Evolutionary conservation across 2,113 vertebrate genomes (phyloP).

Genomic region (Psittacula cyanocephala): DNA sequence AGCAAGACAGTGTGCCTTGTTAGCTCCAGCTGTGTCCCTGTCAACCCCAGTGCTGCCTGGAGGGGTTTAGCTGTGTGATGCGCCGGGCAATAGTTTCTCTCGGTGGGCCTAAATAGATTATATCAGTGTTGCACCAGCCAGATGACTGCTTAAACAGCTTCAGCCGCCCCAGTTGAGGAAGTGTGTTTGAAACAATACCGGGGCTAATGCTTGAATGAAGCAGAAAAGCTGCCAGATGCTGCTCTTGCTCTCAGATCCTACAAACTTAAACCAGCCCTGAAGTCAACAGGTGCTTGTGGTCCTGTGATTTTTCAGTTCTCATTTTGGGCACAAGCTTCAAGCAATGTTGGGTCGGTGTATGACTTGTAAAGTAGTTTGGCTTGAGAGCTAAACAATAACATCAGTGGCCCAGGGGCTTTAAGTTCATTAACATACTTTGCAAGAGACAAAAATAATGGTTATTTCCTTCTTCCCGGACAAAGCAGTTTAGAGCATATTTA

Average conservation of each 20-base stretch:
- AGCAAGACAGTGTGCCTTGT: not conserved
- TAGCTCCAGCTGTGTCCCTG: constrained; percentile 70
- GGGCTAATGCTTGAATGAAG: not conserved
- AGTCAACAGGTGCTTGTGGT: not conserved
- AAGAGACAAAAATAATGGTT: not conserved
- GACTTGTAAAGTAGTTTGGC: not conserved
- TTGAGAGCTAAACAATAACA: not conserved
- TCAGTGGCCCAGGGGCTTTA: not conserved
- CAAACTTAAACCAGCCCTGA: not conserved
- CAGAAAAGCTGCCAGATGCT: not conserved
- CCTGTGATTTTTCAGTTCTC: not conserved
- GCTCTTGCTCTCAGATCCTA: not conserved
- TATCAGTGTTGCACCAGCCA: not conserved
- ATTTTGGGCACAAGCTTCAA: not conserved
- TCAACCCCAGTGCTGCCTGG: constrained; percentile 13
- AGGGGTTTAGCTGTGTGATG: not conserved
- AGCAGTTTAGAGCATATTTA: not conserved
- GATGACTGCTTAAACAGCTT: not conserved
- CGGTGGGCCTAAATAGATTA: not conserved
- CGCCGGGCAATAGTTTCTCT: not conserved
- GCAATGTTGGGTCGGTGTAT: accelerated
- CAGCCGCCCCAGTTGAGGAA: not conserved
- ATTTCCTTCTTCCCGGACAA: not conserved
- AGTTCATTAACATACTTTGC: not conserved
- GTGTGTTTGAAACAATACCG: not conserved